Percentiles rank a stretch among this genome's conserved stretches.
These are phyloP conservation scores for Chymomyza costata DNA, from an alignment of 1,140 invertebrate species.

Conservation along the genomic window DNA sequence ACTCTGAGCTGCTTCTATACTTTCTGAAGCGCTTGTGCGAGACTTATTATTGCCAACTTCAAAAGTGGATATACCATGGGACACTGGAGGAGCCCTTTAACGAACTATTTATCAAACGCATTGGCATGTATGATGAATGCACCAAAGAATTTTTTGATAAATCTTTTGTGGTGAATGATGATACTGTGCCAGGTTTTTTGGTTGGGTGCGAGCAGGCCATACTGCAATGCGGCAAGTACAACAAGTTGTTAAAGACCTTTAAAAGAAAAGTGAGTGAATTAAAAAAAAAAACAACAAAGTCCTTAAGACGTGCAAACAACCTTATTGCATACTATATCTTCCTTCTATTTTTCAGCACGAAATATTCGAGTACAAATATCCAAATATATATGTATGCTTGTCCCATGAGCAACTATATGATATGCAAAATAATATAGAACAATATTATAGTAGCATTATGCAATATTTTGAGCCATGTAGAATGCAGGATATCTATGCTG, in stretches of 20 bases:
- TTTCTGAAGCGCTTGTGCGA: constrained; percentile 52
- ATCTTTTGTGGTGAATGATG: constrained; percentile 42
- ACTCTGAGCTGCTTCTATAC: constrained; percentile 48
- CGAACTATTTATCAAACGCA: constrained; percentile 55
- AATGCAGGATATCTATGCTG: constrained; percentile 36
- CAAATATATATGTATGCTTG: constrained; percentile 50
- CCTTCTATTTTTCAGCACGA: constrained; percentile 46
- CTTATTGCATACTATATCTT: no score
- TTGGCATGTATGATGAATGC: constrained; percentile 34
- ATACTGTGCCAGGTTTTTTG: constrained; percentile 58
- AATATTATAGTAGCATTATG: constrained; percentile 18
- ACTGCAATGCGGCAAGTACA: constrained; percentile 70
- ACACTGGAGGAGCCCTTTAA: constrained; percentile 53
- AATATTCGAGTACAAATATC: constrained; percentile 45
- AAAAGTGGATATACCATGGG: constrained; percentile 62
- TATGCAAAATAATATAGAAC: constrained; percentile 26
- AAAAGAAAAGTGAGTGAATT: constrained; percentile 47
- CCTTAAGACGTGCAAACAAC: no score
- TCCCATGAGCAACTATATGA: constrained; percentile 42
- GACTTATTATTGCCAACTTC: constrained; percentile 57
- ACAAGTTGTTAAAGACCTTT: constrained; percentile 52
- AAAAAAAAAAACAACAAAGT: no score
- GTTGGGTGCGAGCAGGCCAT: constrained; percentile 54
- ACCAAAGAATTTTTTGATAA: constrained; percentile 69
- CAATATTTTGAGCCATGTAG: constrained; percentile 30